phyloP scores from a whole-genome alignment of 2,113 vertebrate species.

The Proteles cristata region DNA sequence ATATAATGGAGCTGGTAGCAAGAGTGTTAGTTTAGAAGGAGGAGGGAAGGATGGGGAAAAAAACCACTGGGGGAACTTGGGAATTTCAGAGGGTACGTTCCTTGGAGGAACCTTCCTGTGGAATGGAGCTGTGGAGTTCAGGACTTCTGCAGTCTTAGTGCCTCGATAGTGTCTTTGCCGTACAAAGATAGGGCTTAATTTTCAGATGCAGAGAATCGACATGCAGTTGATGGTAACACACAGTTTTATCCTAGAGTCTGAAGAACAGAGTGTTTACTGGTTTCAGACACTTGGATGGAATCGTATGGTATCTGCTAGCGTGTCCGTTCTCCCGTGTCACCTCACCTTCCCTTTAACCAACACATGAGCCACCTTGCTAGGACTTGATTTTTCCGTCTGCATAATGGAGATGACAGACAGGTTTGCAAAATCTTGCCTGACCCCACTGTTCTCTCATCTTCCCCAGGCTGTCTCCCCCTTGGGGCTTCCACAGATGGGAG shows the following conservation, averaged over 20 bases:
- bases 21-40: background rate
- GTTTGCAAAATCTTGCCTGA: background rate
- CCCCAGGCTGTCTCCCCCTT: background rate
- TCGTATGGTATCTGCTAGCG: fast-evolving
- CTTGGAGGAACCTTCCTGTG: background rate
- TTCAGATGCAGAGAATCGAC: background rate
- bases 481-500: background rate
- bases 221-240: fast-evolving
- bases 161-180: background rate
- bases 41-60: background rate
- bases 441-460: background rate
- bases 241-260: background rate
- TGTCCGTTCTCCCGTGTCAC: background rate
- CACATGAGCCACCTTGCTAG: background rate
- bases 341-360: background rate
- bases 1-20: background rate
- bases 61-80: background rate
- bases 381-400: background rate
- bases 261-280: background rate
- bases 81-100: background rate
- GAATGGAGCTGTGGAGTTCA: background rate
- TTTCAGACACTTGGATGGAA: background rate
- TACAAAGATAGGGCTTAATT: background rate
- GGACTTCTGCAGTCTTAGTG: background rate
- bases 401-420: background rate